Conservation (phyloP, 1,140 invertebrate species). For the Dinoponera quadriceps region DNA sequence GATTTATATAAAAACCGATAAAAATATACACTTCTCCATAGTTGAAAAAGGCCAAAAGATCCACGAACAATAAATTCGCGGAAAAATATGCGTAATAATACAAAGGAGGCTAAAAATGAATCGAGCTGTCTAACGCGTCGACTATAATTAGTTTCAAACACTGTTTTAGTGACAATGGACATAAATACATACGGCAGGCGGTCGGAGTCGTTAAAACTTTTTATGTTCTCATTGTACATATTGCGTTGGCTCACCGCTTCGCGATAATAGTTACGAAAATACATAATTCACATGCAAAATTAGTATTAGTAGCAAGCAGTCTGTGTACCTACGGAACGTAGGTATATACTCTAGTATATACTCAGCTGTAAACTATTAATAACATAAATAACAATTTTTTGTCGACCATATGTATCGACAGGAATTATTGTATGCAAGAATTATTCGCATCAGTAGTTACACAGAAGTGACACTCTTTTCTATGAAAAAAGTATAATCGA, state of each 20-base stretch:
- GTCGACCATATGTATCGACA: not conserved
- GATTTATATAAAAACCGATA: conserved; percentile 32
- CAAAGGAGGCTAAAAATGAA: not conserved
- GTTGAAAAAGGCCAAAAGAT: not conserved
- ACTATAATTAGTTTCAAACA: conserved; percentile 27
- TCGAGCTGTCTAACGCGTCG: not conserved
- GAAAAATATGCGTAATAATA: not conserved
- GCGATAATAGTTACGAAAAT: conserved; percentile 52
- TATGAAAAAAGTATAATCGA: not conserved
- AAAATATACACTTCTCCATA: not conserved
- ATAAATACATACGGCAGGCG: conserved; percentile 21
- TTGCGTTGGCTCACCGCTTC: conserved; percentile 22
- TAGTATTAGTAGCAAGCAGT: not conserved
- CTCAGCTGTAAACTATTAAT: not conserved
- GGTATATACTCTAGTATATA: not conserved
- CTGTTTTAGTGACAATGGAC: not conserved
- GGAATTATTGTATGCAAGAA: not conserved
- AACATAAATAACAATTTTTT: not conserved
- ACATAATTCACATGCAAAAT: conserved; percentile 31
- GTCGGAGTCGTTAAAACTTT: conserved; percentile 17
- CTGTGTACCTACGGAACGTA: not conserved
- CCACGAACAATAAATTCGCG: not conserved
- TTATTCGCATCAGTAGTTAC: not conserved
- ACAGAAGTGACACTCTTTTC: not conserved
- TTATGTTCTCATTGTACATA: not conserved